Percentiles rank a stretch among this genome's conserved stretches.
phyloP scores from a whole-genome alignment of 2,888 invertebrate genomes.

The Athripsodes cinereus region DNA sequence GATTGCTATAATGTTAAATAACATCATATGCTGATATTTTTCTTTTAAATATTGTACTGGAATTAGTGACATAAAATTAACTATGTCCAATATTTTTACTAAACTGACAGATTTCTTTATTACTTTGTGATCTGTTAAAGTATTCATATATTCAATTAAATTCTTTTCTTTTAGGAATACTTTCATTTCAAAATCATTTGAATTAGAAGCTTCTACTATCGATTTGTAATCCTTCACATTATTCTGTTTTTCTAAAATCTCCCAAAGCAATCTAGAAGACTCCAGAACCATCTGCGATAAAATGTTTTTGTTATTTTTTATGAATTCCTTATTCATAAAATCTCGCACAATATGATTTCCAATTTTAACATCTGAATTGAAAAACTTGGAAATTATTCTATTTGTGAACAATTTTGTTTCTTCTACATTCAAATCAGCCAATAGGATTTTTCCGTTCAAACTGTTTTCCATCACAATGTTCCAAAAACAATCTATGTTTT shows the following conservation, averaged over 20 bases:
- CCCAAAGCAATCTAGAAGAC: slow-evolving; percentile 35
- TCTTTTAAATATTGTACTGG: slow-evolving; percentile 41
- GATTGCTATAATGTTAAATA: slow-evolving; percentile 38
- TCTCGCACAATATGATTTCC: slow-evolving; percentile 20
- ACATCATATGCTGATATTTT: slow-evolving; percentile 39
- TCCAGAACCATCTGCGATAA: slow-evolving; percentile 37
- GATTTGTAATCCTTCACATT: slow-evolving; percentile 13
- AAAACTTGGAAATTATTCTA: slow-evolving; percentile 37
- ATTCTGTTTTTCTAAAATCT: slow-evolving; percentile 37
- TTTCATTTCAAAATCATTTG: slow-evolving; percentile 36
- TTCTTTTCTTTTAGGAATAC: slow-evolving; percentile 33
- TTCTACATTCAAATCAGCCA: slow-evolving; percentile 35
- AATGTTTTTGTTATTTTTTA: slow-evolving; percentile 35
- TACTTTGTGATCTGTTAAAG: slow-evolving; percentile 8
- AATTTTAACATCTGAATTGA: slow-evolving; percentile 29
- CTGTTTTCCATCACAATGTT: slow-evolving; percentile 32
- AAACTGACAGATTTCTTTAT: slow-evolving; percentile 28
- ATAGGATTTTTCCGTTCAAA: slow-evolving; percentile 35
- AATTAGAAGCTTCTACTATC: slow-evolving; percentile 36
- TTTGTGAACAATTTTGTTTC: slow-evolving; percentile 36
- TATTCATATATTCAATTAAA: slow-evolving; percentile 32
- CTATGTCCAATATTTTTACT: slow-evolving; percentile 31
- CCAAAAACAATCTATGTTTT: slow-evolving; percentile 32
- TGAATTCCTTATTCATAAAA: slow-evolving; percentile 33
- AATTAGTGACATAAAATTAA: slow-evolving; percentile 38